Percentiles rank a stretch among this genome's conserved stretches.
Conservation (phyloP, 2,113 vertebrate species). For the Anolis carolinensis region DNA sequence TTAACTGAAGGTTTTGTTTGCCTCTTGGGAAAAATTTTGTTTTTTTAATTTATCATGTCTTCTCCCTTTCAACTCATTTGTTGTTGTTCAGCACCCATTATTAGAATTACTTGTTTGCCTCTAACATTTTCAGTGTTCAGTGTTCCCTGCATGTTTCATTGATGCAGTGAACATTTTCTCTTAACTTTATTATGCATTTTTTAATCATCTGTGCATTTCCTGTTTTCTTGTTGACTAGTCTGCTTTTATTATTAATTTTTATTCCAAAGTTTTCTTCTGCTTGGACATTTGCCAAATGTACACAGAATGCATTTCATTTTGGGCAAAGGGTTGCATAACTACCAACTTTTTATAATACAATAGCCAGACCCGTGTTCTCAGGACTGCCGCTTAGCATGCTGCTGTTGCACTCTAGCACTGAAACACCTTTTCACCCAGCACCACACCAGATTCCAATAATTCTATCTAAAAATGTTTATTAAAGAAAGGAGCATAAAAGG, state of each 20-base stretch:
- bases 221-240: neutral
- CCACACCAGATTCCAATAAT: too few species aligned
- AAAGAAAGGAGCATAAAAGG: too few species aligned
- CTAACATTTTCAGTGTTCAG: neutral
- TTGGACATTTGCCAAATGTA: neutral
- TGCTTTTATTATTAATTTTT: neutral
- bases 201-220: neutral
- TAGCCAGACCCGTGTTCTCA: too few species aligned
- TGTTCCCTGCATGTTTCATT: neutral
- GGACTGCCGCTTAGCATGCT: too few species aligned
- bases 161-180: neutral
- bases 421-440: too few species aligned
- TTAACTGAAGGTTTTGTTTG: slow-evolving; percentile 7
- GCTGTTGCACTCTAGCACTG: too few species aligned
- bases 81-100: neutral
- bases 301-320: too few species aligned
- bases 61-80: neutral
- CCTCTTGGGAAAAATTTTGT: neutral
- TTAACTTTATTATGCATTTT: neutral
- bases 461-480: too few species aligned
- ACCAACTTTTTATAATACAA: neutral
- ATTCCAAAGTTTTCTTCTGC: neutral
- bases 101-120: neutral
- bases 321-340: neutral
- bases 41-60: neutral